These are phyloP conservation scores for Drosophila peninsularis DNA, from an alignment of 2,888 invertebrate genomes.

Conservation along the genomic window DNA sequence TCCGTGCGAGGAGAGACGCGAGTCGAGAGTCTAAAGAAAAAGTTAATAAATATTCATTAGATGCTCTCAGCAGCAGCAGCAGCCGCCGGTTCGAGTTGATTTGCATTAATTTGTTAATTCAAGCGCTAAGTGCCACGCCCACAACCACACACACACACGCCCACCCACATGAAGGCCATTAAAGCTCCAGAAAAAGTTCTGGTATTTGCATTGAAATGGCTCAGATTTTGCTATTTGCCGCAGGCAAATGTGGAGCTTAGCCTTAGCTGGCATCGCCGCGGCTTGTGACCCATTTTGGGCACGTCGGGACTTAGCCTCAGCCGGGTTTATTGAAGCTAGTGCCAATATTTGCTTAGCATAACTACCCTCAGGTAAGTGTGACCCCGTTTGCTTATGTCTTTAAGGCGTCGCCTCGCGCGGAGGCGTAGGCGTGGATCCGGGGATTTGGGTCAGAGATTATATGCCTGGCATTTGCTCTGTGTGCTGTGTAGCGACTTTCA, in stretches of 20 bases:
- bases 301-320: slow-evolving; percentile 50
- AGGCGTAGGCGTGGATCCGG: background rate
- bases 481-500: slow-evolving; percentile 26
- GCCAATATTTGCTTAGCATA: slow-evolving; percentile 71
- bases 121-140: slow-evolving; percentile 70
- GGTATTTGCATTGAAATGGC: slow-evolving; percentile 48
- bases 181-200: slow-evolving; percentile 54
- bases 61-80: slow-evolving; percentile 17
- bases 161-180: slow-evolving; percentile 67
- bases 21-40: slow-evolving; percentile 12
- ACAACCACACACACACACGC: slow-evolving; percentile 2
- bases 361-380: slow-evolving; percentile 45
- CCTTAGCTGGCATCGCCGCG: slow-evolving; percentile 26
- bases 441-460: slow-evolving; percentile 76
- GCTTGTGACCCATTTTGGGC: slow-evolving; percentile 61
- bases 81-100: slow-evolving; percentile 31
- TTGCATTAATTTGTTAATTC: slow-evolving; percentile 82
- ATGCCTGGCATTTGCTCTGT: slow-evolving; percentile 47
- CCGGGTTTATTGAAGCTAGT: slow-evolving; percentile 74
- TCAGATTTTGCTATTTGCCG: slow-evolving; percentile 40
- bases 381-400: slow-evolving; percentile 75
- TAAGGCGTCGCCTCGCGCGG: slow-evolving; percentile 52
- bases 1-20: background rate
- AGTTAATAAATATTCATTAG: slow-evolving; percentile 76
- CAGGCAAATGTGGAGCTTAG: slow-evolving; percentile 53